phyloP scores from a whole-genome alignment of 2,888 invertebrate genomes.

The Leuctra nigra region DNA sequence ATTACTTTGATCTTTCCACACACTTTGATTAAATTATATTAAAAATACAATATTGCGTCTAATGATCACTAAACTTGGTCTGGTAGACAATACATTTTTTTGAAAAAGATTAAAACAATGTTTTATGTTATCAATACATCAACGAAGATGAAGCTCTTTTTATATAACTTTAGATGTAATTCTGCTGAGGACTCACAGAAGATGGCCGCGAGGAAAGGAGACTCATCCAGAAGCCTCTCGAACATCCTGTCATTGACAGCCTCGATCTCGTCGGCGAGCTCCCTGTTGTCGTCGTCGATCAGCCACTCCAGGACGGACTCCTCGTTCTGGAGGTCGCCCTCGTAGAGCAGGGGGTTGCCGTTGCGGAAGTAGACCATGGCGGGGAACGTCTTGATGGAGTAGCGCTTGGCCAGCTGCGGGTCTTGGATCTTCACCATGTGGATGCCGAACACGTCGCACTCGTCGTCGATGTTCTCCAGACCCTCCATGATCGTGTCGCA shows the following conservation, averaged over 20 bases:
- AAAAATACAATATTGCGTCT: too few species aligned
- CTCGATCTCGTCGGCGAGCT: constrained; percentile 90
- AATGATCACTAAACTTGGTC: too few species aligned
- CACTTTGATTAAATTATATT: too few species aligned
- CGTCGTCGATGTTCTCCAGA: constrained; percentile 82
- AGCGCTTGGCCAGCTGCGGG: constrained; percentile 82
- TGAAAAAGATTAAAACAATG: too few species aligned
- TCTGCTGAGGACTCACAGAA: constrained; percentile 62
- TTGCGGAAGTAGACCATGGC: constrained; percentile 86
- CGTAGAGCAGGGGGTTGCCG: constrained; percentile 53
- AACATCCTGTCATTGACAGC: constrained; percentile 87
- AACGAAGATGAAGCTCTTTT: too few species aligned
- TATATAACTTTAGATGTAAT: too few species aligned
- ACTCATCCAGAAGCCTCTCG: constrained; percentile 74
- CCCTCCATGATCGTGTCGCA: constrained; percentile 87
- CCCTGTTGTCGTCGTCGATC: constrained; percentile 87
- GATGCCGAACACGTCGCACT: constrained; percentile 87
- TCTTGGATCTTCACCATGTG: constrained; percentile 92
- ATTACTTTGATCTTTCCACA: too few species aligned
- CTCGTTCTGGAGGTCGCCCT: constrained; percentile 83
- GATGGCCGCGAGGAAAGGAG: constrained; percentile 82
- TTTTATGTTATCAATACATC: too few species aligned
- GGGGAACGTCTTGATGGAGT: constrained; percentile 91
- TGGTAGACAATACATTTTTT: too few species aligned
- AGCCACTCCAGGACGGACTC: constrained; percentile 89